A percentile compares a stretch with the other conserved stretches of the same genome.
Conservation (phyloP, 2,797 vertebrate genomes). For the Acanthurus lineatus region DNA sequence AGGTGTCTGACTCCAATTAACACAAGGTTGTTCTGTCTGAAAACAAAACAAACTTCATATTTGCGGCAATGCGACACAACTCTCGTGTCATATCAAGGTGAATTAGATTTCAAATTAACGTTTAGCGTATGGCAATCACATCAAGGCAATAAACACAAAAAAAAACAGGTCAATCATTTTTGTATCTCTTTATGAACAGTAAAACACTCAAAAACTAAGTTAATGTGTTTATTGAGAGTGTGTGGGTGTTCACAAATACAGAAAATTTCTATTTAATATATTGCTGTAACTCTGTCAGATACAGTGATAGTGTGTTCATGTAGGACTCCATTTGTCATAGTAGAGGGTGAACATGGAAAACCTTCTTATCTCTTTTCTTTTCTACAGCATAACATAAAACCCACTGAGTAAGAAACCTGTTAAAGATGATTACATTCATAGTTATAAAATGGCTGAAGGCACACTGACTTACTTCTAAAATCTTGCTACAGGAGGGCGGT, state of each 20-base stretch:
- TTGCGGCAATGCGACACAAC: slow-evolving; percentile 6
- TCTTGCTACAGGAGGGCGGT: neutral
- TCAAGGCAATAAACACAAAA: slow-evolving; percentile 30
- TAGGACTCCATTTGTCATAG: neutral
- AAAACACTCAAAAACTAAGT: neutral
- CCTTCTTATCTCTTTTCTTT: neutral
- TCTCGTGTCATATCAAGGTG: slow-evolving; percentile 17
- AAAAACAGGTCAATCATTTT: neutral
- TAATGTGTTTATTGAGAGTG: too few relatives aligned
- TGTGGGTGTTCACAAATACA: neutral
- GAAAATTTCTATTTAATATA: slow-evolving; percentile 1
- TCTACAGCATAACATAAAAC: neutral
- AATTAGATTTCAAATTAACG: slow-evolving; percentile 3
- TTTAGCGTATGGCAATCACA: slow-evolving; percentile 6
- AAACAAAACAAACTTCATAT: slow-evolving; percentile 40
- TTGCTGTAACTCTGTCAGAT: too few relatives aligned
- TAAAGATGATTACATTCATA: neutral
- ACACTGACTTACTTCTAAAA: slow-evolving; percentile 6
- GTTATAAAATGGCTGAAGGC: slow-evolving; percentile 14
- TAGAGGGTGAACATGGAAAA: slow-evolving; percentile 10
- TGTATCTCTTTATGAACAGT: too few relatives aligned
- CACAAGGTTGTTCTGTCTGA: neutral
- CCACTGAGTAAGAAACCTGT: too few relatives aligned
- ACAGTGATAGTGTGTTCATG: slow-evolving; percentile 11
- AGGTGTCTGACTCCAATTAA: slow-evolving; percentile 22